Base-by-base conservation (phyloP, 2,113 vertebrate species). In the Paedocypris sp. region DNA sequence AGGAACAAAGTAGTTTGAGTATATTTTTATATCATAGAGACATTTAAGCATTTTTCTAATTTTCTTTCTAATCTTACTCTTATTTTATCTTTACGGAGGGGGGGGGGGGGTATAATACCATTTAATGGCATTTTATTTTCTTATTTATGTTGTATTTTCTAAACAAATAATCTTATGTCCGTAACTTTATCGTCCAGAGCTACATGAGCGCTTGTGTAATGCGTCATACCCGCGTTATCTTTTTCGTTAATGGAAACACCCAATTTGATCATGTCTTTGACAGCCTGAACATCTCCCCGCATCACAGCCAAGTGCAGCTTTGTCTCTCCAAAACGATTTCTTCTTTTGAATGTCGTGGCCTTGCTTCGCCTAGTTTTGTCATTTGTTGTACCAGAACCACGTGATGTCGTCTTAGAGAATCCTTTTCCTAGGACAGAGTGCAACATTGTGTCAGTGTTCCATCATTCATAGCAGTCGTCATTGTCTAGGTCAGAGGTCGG, bases 171-270 rank as follows among this genome's bases (percentile, higher is more conserved):
- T 9, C 22, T 50, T 39, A 33, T 4, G 32, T 13, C 26, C n/a
- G n/a, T 6, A 41, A 23, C 13, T 1, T 13, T 45, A 12, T 38
- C 4, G 2, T 47, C n/a, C 11, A n/a, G n/a, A n/a, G n/a, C n/a
- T n/a, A n/a, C n/a, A n/a, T n/a, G n/a, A n/a, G n/a, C n/a, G n/a
- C n/a, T n/a, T n/a, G n/a, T n/a, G n/a, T n/a, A 32, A 22, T 3
- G 57, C 29, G 28, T 3, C 31, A 41, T 69, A 91, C 88, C 89
- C 71, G 83, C 81, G 72, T 88, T 69, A 79, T 89, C 87, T 28
- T 16, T 50, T 47, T 35, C 36, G 69, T 89, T 87, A 60, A 88
- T 70, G 61, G 75, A 77, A 73, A 66, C 81, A 65, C 83, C 79
- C 0, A 68, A 51, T 74, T 78, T 63, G 57, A 90, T 76, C 57